phyloP scores from a whole-genome alignment of 2,797 vertebrate genomes.

The Mus caroli region DNA sequence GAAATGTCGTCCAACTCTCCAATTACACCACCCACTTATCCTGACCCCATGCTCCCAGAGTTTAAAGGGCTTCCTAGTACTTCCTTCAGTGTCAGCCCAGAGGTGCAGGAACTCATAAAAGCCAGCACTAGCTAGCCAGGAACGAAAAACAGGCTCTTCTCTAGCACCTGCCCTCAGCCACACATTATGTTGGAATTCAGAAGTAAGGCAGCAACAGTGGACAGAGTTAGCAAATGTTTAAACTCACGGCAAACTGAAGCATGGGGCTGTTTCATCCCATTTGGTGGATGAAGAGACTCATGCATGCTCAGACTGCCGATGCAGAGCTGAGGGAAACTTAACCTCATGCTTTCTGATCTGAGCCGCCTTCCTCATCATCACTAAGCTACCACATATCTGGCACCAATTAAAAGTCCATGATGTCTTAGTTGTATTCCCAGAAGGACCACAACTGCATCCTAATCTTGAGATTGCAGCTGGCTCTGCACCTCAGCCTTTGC shows the following conservation, averaged over 20 bases:
- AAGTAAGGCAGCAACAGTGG: not conserved
- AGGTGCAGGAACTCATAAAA: not conserved
- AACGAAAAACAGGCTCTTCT: not conserved
- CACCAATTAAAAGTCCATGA: not conserved
- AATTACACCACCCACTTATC: not conserved
- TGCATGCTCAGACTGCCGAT: not conserved
- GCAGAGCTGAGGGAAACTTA: not conserved
- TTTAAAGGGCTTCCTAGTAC: not conserved
- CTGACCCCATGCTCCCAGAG: not conserved
- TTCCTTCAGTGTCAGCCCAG: not conserved
- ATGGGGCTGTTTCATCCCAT: not conserved
- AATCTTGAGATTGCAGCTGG: not conserved
- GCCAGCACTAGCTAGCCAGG: not conserved
- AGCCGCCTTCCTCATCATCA: no score
- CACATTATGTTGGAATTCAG: not conserved
- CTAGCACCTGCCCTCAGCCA: not conserved
- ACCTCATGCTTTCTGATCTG: not conserved
- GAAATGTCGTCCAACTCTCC: not conserved
- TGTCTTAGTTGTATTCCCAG: no score
- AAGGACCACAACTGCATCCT: not conserved
- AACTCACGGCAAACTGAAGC: not conserved
- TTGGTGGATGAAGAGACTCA: not conserved
- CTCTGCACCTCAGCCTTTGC: not conserved
- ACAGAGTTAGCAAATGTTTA: not conserved
- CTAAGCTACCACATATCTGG: not conserved